Conservation (phyloP, 2,888 invertebrate genomes). For the Linyphia triangularis region DNA sequence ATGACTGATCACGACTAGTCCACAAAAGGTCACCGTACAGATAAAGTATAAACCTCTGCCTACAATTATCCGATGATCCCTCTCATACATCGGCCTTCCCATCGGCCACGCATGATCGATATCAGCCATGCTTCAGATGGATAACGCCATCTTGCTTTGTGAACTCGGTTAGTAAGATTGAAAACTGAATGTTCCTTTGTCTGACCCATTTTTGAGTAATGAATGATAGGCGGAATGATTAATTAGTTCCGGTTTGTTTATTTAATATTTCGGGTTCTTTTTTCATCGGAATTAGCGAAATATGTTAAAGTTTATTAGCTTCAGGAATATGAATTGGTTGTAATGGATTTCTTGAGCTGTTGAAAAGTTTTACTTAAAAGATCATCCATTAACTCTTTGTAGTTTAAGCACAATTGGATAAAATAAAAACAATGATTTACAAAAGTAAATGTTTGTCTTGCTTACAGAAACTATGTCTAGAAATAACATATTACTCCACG, state of each 20-base stretch:
- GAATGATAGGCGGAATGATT: neutral
- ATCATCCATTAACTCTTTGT: too few species aligned
- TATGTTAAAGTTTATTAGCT: neutral
- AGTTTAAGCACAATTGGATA: too few species aligned
- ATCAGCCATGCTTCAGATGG: constrained; percentile 31
- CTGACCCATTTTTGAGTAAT: neutral
- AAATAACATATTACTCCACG: too few species aligned
- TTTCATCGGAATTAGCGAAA: neutral
- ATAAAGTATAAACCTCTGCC: constrained; percentile 36
- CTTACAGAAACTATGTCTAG: too few species aligned
- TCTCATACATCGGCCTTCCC: constrained; percentile 23
- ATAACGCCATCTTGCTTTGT: constrained; percentile 35
- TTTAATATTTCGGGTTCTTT: neutral
- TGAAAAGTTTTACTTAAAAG: too few species aligned
- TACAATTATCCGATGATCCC: constrained; percentile 47
- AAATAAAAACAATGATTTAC: too few species aligned
- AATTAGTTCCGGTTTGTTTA: neutral
- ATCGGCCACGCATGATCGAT: constrained; percentile 58
- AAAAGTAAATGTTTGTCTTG: too few species aligned
- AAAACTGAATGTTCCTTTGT: neutral
- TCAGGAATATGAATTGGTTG: too few species aligned
- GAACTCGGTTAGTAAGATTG: constrained; percentile 25
- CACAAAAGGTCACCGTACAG: constrained; percentile 40
- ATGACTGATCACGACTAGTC: constrained; percentile 50
- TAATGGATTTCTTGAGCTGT: too few species aligned